These are phyloP conservation scores for Petrocephalus sullivani DNA, from an alignment of 2,797 vertebrate species.

Conservation along the genomic window DNA sequence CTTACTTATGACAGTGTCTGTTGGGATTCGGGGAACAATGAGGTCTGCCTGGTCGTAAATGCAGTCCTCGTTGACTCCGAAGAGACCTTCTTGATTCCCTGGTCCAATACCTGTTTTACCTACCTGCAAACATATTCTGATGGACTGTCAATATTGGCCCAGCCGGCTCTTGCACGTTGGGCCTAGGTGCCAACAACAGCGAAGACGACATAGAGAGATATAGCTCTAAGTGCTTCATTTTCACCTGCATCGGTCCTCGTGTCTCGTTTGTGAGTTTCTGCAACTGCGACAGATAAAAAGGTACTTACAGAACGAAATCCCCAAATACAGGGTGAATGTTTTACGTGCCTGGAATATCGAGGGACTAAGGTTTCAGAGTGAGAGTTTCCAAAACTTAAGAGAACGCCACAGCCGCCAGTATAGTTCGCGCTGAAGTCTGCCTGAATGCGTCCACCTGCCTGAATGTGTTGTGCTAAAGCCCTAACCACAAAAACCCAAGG, in stretches of 20 bases:
- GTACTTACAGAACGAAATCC: neutral
- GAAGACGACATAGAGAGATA: neutral
- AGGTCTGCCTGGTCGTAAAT: neutral
- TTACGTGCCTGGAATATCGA: slow-evolving; percentile 1
- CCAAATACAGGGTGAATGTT: neutral
- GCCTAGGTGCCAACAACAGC: neutral
- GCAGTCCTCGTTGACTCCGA: neutral
- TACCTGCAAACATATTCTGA: neutral
- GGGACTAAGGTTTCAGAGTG: slow-evolving; percentile 5
- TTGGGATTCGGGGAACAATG: neutral
- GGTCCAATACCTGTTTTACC: neutral
- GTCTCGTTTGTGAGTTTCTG: neutral
- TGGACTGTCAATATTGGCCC: neutral
- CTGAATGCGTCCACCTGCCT: neutral
- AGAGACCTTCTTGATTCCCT: neutral
- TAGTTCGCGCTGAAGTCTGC: neutral
- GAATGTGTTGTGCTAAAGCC: neutral
- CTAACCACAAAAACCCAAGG: neutral
- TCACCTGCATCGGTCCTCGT: neutral
- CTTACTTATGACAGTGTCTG: neutral
- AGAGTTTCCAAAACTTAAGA: neutral
- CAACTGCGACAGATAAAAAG: neutral
- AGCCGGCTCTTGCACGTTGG: neutral
- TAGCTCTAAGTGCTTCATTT: neutral
- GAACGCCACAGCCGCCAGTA: neutral